Evolutionary conservation across 1,140 invertebrate species (phyloP), one percentile per base, ranked within the genome.

Genomic region (Cyphomyrmex costatus): DNA sequence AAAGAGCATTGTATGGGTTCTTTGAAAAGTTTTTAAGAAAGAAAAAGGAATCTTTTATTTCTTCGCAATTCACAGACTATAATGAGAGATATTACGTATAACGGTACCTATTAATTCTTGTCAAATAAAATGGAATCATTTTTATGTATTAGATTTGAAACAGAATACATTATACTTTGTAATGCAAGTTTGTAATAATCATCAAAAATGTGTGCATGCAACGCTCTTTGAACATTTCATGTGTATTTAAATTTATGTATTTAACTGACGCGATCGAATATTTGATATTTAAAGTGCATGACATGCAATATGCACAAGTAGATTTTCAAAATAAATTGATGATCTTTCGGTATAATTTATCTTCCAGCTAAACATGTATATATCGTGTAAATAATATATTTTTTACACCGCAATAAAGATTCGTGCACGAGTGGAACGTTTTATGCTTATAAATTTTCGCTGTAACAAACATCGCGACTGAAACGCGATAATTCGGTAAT

Each of bases 221-320:
- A 10, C 24, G 51, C 56, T 60, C 24, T 73, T 82, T 60, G 12
- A 82, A 68, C 30, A 16, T 42, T 51, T 63, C 46, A 36, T 36
- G n/a, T 36, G 30, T 46, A 19, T 80, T 80, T 42, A 36, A 65
- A 33, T 63, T 63, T 65, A 53, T 21, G 46, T 21, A n/a, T 80
- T 80, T 70, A 60, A 70, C 30, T 56, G 77, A 80, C 63, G 30
- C 33, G 21, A 49, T 14, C 46, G 46, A 56, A 12, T 24, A 36
- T 80, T 36, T 33, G 46, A 70, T n/a, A 27, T 77, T 63, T 63
- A 56, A 56, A 10, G 21, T 56, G 51, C 46, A 14, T 79, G 61
- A 33, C 14, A 51, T 36, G 63, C 42, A 24, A 78, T 46, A 33
- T 66, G 16, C 33, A 51, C 61, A 53, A 68, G 24, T 68, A 79